Percentiles rank a stretch among this genome's conserved stretches.
phyloP scores from a whole-genome alignment of 2,113 vertebrate genomes.

The Eptatretus burgeri region DNA sequence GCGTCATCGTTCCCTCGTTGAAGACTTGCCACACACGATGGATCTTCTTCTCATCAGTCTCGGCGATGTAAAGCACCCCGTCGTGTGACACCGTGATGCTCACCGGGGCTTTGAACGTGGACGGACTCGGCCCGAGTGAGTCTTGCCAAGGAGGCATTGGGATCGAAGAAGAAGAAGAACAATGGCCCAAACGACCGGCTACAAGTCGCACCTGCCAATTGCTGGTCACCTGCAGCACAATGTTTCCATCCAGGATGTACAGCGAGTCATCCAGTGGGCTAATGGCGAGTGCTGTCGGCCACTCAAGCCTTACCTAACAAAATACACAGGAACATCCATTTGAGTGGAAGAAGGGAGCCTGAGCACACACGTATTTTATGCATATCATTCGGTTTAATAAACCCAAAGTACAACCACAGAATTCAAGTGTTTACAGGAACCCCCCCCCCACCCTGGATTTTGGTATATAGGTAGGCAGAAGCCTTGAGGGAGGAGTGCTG shows the following conservation, averaged over 20 bases:
- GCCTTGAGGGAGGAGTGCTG: too few species aligned
- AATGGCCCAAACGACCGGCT: constrained; percentile 58
- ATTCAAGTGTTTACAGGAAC: too few species aligned
- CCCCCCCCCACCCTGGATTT: too few species aligned
- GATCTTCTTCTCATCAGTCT: constrained; percentile 77
- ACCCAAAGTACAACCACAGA: too few species aligned
- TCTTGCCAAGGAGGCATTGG: background rate
- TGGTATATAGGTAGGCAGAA: too few species aligned
- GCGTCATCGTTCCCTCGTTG: constrained; percentile 67
- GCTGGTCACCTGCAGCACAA: constrained; percentile 68
- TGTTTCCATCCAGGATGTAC: constrained; percentile 72
- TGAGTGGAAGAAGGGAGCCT: too few species aligned
- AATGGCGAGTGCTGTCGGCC: constrained; percentile 75
- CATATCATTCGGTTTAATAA: too few species aligned
- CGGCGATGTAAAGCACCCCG: constrained; percentile 55
- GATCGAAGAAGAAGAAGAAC: constrained; percentile 12
- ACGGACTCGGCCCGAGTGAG: constrained; percentile 33
- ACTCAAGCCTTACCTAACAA: constrained; percentile 60
- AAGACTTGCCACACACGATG: constrained; percentile 68
- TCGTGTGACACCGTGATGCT: constrained; percentile 63
- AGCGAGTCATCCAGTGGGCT: constrained; percentile 95
- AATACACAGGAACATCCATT: too few species aligned
- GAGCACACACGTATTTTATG: too few species aligned
- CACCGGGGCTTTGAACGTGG: constrained; percentile 49
- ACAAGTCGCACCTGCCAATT: constrained; percentile 72